Conservation (phyloP, 2,888 invertebrate genomes). For the Glyphotaelius pellucidus region DNA sequence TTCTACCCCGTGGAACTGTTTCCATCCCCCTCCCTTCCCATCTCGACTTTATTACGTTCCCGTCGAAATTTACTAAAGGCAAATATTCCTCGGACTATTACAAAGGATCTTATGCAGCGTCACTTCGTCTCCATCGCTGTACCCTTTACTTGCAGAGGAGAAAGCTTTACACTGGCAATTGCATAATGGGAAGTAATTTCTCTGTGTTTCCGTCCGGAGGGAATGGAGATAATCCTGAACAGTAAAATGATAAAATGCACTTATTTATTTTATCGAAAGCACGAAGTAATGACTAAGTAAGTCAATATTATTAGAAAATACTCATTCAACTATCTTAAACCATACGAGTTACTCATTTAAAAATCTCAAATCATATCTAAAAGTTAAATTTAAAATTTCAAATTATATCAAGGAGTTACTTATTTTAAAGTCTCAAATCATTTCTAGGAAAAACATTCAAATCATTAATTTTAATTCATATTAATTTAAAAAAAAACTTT, state of each 20-base stretch:
- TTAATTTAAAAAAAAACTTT: no score
- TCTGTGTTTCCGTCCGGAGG: background rate
- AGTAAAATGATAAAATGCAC: background rate
- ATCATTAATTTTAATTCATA: no score
- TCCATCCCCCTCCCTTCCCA: conserved; percentile 4
- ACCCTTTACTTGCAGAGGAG: conserved; percentile 20
- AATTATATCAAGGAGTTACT: no score
- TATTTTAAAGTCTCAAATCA: no score
- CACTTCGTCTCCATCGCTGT: conserved; percentile 26
- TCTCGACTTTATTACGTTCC: conserved; percentile 48
- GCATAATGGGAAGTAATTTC: conserved; percentile 40
- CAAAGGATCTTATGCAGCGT: conserved; percentile 42
- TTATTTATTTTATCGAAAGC: background rate
- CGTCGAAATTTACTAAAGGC: conserved; percentile 52
- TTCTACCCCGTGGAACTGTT: background rate
- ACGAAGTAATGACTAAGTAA: background rate
- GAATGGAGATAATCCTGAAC: background rate
- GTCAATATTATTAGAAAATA: no score
- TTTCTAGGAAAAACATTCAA: no score
- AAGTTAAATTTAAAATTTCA: no score
- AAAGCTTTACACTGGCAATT: conserved; percentile 45
- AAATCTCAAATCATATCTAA: no score
- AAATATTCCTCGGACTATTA: conserved; percentile 51
- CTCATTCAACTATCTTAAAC: no score
- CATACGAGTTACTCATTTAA: no score